phyloP scores from a whole-genome alignment of 2,113 vertebrate genomes.

The Trichechus manatus region DNA sequence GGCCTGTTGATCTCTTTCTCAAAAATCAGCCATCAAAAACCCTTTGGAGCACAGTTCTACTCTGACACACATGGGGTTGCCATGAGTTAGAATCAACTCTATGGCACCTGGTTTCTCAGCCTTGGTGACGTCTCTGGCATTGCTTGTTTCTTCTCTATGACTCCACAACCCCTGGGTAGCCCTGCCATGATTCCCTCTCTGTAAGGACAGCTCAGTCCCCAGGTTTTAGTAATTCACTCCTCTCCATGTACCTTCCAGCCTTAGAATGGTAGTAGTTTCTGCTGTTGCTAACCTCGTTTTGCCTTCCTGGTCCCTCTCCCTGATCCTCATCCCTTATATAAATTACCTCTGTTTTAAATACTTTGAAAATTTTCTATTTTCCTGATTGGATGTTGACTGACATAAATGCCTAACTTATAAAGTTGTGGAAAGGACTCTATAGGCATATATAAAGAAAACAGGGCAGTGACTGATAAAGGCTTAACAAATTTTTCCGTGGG shows the following conservation, averaged over 20 bases:
- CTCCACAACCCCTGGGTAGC: neutral
- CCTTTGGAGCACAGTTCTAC: neutral
- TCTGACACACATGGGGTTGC: neutral
- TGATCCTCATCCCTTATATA: neutral
- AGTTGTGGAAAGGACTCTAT: neutral
- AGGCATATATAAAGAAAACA: constrained; percentile 44
- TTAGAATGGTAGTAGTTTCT: neutral
- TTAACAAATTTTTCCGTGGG: constrained; percentile 16
- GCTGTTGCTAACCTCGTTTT: neutral
- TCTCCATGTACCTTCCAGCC: neutral
- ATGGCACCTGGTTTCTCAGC: neutral
- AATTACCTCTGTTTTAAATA: constrained; percentile 52
- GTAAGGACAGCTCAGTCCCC: neutral
- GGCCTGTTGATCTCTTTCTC: neutral
- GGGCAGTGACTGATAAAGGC: neutral
- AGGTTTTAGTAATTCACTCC: neutral
- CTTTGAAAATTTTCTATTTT: constrained; percentile 28
- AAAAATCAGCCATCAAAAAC: neutral
- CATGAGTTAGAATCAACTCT: neutral
- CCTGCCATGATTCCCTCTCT: neutral
- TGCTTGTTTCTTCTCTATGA: neutral
- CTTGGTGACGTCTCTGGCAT: neutral
- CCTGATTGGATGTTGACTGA: neutral
- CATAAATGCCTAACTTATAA: constrained; percentile 29
- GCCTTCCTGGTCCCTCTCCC: neutral